Conservation (phyloP, 2,113 vertebrate species). For the Forbesichthys papilliferus region DNA sequence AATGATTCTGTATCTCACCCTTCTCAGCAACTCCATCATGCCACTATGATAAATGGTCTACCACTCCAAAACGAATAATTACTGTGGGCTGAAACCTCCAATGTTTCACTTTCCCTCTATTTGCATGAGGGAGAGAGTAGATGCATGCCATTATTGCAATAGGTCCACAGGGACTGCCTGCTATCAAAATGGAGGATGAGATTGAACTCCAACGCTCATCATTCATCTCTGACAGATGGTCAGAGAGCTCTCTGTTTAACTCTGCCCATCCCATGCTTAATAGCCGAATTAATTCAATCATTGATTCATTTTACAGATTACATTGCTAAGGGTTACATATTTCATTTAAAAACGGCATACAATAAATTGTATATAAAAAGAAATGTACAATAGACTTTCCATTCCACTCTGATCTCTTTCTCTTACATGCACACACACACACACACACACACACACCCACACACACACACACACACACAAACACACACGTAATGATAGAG, state of each 20-base stretch:
- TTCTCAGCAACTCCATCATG: constrained; percentile 52
- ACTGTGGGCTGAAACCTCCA: constrained; percentile 46
- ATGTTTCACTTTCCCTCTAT: constrained; percentile 52
- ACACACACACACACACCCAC: too few species aligned
- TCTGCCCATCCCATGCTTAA: neutral
- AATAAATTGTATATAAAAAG: too few species aligned
- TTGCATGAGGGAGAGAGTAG: constrained; percentile 55
- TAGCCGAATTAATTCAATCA: too few species aligned
- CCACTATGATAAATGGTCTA: constrained; percentile 54
- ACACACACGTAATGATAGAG: too few species aligned
- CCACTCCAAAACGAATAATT: constrained; percentile 53
- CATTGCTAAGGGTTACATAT: neutral
- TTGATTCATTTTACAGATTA: constrained; percentile 28
- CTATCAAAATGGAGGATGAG: constrained; percentile 20
- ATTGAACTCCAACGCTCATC: constrained; percentile 34
- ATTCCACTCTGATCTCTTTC: neutral
- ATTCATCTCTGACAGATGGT: constrained; percentile 16
- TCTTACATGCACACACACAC: constrained; percentile 3
- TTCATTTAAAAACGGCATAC: neutral
- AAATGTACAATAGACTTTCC: neutral
- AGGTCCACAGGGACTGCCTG: constrained; percentile 32
- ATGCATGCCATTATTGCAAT: constrained; percentile 51
- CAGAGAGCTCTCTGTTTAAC: constrained; percentile 1
- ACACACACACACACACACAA: too few species aligned
- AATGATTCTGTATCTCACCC: constrained; percentile 48